Conservation (phyloP, 2,113 vertebrate genomes). For the Hirundichthys speculiger region DNA sequence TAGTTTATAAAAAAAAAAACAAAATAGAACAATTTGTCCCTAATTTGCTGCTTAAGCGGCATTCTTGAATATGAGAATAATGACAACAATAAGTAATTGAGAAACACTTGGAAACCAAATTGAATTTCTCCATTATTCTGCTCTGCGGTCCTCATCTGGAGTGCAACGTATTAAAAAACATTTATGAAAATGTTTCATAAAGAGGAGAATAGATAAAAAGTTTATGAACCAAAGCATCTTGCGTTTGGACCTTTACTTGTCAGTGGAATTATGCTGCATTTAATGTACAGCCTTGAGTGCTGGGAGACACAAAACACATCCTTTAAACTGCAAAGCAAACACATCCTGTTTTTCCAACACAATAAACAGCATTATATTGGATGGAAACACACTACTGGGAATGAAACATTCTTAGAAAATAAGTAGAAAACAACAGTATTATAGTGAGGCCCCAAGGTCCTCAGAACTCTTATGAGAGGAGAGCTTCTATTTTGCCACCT, state of each 20-base stretch:
- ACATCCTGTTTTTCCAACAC: conserved; percentile 66
- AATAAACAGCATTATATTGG: conserved; percentile 72
- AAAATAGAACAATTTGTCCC: conserved; percentile 33
- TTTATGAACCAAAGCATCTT: conserved; percentile 44
- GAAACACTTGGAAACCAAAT: conserved; percentile 38
- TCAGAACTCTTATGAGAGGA: conserved; percentile 64
- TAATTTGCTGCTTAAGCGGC: conserved; percentile 34
- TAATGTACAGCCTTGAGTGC: conserved; percentile 58
- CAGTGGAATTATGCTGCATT: conserved; percentile 49
- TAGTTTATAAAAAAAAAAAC: conserved; percentile 44
- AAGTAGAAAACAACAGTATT: conserved; percentile 70
- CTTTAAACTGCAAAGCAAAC: conserved; percentile 69
- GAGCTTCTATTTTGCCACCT: conserved; percentile 50
- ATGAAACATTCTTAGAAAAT: conserved; percentile 67
- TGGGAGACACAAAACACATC: conserved; percentile 69
- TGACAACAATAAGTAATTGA: conserved; percentile 40
- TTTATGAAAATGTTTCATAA: conserved; percentile 31
- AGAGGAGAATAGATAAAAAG: conserved; percentile 42
- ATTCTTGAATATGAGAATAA: conserved; percentile 19
- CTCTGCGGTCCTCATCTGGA: conserved; percentile 20
- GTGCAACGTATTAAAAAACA: conserved; percentile 16
- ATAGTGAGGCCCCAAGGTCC: conserved; percentile 70
- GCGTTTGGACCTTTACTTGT: conserved; percentile 47
- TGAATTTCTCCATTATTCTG: conserved; percentile 17
- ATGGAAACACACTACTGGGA: conserved; percentile 70